phyloP scores from a whole-genome alignment of 2,888 invertebrate genomes.

The Stegana nigrithorax region DNA sequence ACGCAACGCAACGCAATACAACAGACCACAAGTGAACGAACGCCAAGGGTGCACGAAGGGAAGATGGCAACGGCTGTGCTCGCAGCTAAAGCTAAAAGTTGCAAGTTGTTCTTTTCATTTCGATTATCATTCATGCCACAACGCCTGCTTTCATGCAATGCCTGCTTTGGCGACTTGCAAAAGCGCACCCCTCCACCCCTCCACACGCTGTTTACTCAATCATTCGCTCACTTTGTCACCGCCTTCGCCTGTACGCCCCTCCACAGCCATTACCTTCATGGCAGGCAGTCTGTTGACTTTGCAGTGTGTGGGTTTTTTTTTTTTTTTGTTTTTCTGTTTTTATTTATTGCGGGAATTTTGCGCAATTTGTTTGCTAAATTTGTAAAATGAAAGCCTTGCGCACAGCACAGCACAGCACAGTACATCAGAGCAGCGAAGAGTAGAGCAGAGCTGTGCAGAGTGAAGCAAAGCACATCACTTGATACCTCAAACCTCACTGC shows the following conservation, averaged over 20 bases:
- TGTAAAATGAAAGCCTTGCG: constrained; percentile 21
- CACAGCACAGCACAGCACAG: constrained; percentile 17
- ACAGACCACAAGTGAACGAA: no score
- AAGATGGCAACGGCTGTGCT: background rate
- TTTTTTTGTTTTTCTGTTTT: background rate
- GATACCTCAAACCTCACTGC: no score
- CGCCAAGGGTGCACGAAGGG: background rate
- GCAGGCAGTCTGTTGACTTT: no score
- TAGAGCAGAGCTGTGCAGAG: background rate
- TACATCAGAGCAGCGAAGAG: background rate
- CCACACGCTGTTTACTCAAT: no score
- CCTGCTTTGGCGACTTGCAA: background rate
- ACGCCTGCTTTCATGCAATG: background rate
- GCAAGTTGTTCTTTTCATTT: background rate
- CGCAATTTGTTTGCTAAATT: constrained; percentile 31
- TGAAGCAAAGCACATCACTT: background rate
- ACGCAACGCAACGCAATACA: no score
- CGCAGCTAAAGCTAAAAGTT: background rate
- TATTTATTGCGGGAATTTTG: constrained; percentile 17
- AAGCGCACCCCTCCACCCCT: no score
- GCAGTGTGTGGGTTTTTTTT: background rate
- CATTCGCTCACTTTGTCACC: no score
- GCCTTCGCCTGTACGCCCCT: no score
- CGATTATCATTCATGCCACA: background rate
- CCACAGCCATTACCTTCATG: no score